Base-by-base conservation (phyloP, 2,797 vertebrate species). In the Loriculus beryllinus region DNA sequence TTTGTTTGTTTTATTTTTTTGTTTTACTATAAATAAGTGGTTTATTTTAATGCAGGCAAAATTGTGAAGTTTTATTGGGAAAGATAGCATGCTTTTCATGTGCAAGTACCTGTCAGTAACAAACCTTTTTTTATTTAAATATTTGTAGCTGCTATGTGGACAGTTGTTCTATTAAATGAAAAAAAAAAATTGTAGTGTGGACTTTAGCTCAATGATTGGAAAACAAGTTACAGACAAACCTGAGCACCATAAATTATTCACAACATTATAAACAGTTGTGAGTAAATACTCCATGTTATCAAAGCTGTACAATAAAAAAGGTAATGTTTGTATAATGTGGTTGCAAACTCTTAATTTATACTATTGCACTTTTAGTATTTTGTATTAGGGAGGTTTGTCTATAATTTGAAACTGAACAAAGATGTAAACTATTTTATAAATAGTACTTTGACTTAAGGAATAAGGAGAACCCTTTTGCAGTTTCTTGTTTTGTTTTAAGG, bases 121-220 rank as follows among this genome's bases (percentile, higher is more conserved):
- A 96, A 97, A 95, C 92, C 68, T 93, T 94, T 94, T 95, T 92
- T 95, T 97, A 98, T 98, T 98, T 98, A 98, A 98, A 96, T 98
- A 98, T 99, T 98, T 97, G 98, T 99, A 99, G 99, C 99, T 99
- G 99, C 99, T 99, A 98, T 98, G 98, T 99, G 98, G 98, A 99
- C 98, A 98, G 98, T 98, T 98, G 98, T 98, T 98, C 98, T 98
- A 98, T 98, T 99, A 98, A 97, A 97, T 96, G 96, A 97, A 96
- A 98, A 99, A 47, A 49, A 93, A 94, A 97, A 98, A 92, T n/a
- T 96, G 98, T 98, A 98, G 98, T 98, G 98, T 98, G 97, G 96
- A 98, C 95, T 98, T 97, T 97, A 97, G 97, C 95, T 97, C 96
- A 93, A 82, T 80, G 82, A 98, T 97, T 97, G 98, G 98, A 98